Conservation (phyloP, 1,140 invertebrate genomes). For the Drosophila parvula region DNA sequence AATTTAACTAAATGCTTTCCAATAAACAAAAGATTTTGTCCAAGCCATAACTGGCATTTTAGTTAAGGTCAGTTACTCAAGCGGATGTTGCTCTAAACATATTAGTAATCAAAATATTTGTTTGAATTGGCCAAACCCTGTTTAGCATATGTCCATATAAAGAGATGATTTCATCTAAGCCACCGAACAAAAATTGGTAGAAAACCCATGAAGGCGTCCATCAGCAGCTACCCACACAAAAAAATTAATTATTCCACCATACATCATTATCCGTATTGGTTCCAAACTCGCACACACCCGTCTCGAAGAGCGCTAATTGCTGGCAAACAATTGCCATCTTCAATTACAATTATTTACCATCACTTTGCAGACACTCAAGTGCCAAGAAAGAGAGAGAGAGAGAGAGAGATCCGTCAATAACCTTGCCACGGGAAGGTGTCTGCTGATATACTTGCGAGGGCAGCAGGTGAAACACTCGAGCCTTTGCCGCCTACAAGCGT, state of each 20-base stretch:
- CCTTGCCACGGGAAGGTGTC: slow-evolving; percentile 13
- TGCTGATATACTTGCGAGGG: not conserved
- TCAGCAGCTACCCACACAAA: slow-evolving; percentile 38
- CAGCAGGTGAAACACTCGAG: slow-evolving; percentile 46
- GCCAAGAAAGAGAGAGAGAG: slow-evolving; percentile 12
- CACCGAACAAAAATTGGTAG: not conserved
- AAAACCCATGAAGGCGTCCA: slow-evolving; percentile 22
- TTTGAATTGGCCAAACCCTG: slow-evolving; percentile 36
- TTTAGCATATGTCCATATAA: slow-evolving; percentile 30
- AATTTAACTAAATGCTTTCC: not conserved
- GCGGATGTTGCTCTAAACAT: slow-evolving; percentile 37
- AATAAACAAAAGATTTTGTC: not conserved
- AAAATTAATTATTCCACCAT: slow-evolving; percentile 35
- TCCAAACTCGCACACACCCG: not conserved
- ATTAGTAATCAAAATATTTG: slow-evolving; percentile 32
- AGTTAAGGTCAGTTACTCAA: slow-evolving; percentile 36
- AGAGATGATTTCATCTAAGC: slow-evolving; percentile 42
- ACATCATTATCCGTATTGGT: slow-evolving; percentile 25
- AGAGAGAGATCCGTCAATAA: slow-evolving; percentile 17
- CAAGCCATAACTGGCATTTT: slow-evolving; percentile 10
- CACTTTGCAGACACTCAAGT: slow-evolving; percentile 57
- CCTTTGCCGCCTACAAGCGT: slow-evolving; percentile 18
- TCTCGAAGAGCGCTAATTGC: slow-evolving; percentile 58
- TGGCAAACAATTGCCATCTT: slow-evolving; percentile 75
- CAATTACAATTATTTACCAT: slow-evolving; percentile 77